These are phyloP conservation scores for Eristalinus sepulchralis DNA, from an alignment of 2,888 invertebrate species.

Conservation along the genomic window DNA sequence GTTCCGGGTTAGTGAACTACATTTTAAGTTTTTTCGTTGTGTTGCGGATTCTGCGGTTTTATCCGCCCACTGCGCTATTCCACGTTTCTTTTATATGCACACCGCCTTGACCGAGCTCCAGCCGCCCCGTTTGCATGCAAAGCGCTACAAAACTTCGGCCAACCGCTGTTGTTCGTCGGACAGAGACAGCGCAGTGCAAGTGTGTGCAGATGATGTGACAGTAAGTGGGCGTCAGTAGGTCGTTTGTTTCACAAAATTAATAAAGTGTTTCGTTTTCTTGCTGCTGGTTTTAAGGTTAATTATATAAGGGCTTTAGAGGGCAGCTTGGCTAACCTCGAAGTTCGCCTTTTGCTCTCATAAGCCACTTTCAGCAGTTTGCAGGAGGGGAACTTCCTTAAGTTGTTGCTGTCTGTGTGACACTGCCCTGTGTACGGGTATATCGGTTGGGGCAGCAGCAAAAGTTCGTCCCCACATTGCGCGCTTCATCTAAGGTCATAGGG, in stretches of 20 bases:
- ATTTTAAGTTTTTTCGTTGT: slow-evolving; percentile 53
- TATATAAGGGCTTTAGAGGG: slow-evolving; percentile 63
- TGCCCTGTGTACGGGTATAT: background rate
- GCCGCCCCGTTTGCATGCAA: slow-evolving; percentile 40
- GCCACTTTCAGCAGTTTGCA: slow-evolving; percentile 51
- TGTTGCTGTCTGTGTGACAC: slow-evolving; percentile 11
- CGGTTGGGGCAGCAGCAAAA: slow-evolving; percentile 2
- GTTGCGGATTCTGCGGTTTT: slow-evolving; percentile 63
- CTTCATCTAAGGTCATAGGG: slow-evolving; percentile 44
- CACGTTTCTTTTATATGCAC: slow-evolving; percentile 11
- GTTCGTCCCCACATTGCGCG: slow-evolving; percentile 22
- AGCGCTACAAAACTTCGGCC: slow-evolving; percentile 46
- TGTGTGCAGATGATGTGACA: slow-evolving; percentile 68
- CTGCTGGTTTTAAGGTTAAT: slow-evolving; percentile 65
- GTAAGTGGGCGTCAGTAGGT: slow-evolving; percentile 63
- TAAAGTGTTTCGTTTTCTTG: slow-evolving; percentile 69
- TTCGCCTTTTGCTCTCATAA: slow-evolving; percentile 48
- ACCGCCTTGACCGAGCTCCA: slow-evolving; percentile 8
- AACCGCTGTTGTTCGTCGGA: slow-evolving; percentile 41
- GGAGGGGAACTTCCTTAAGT: slow-evolving; percentile 36
- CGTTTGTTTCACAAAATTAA: slow-evolving; percentile 67
- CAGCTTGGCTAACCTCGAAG: slow-evolving; percentile 65
- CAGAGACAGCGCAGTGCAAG: slow-evolving; percentile 32
- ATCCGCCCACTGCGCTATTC: slow-evolving; percentile 33
- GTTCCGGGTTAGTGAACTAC: slow-evolving; percentile 49